Percentiles rank a stretch among this genome's conserved stretches.
Evolutionary conservation across 2,888 invertebrate species (phyloP).

Genomic region (Unio delphinus): DNA sequence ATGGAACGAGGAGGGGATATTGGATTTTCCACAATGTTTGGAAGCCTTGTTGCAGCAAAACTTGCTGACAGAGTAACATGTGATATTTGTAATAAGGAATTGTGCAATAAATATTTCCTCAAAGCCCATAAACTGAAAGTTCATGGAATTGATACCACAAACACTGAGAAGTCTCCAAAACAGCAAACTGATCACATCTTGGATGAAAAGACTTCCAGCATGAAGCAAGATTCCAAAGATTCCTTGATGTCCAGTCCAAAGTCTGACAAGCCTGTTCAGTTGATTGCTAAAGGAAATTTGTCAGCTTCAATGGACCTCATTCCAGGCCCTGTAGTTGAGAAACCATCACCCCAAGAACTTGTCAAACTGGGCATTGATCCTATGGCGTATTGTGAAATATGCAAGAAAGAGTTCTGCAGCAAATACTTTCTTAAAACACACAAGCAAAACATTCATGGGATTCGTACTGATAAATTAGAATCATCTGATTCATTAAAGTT

Average conservation of each 20-base stretch:
- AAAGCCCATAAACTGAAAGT: constrained; percentile 99
- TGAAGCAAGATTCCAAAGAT: constrained; percentile 42
- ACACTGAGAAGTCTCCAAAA: constrained; percentile 35
- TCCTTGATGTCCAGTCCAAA: constrained; percentile 19
- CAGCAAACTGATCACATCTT: constrained; percentile 21
- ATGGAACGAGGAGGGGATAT: constrained; percentile 40
- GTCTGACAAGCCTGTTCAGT: constrained; percentile 9
- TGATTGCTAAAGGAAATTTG: constrained; percentile 22
- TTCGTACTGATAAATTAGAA: constrained; percentile 74
- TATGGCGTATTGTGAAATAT: constrained; percentile 77
- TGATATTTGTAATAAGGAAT: constrained; percentile 97
- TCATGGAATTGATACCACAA: constrained; percentile 75
- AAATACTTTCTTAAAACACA: constrained; percentile 98
- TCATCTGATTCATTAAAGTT: constrained; percentile 10
- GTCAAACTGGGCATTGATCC: constrained; percentile 70
- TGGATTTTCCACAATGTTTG: constrained; percentile 64
- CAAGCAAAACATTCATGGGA: constrained; percentile 97
- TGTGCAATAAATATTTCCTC: constrained; percentile 99
- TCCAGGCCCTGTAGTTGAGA: constrained; percentile 34
- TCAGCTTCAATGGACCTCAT: constrained; percentile 22
- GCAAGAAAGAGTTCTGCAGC: constrained; percentile 97
- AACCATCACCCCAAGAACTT: constrained; percentile 61
- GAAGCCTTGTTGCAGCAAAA: constrained; percentile 70
- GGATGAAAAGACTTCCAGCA: constrained; percentile 6
- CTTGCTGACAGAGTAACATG: constrained; percentile 75